phyloP scores from a whole-genome alignment of 2,797 vertebrate species.

The Rhinichthys osculus region DNA sequence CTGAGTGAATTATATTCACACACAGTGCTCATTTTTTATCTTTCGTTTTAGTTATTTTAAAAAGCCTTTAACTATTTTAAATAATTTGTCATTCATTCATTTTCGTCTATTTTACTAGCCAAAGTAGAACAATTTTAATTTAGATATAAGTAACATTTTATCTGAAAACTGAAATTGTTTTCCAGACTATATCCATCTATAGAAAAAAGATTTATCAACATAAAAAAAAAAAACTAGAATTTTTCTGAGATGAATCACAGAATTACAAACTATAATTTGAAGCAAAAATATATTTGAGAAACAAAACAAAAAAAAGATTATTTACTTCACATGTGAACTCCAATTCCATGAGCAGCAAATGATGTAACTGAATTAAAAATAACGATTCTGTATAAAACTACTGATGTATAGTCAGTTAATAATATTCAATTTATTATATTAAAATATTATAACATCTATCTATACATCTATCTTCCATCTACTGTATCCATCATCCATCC shows the following conservation, averaged over 20 bases:
- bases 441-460: background rate
- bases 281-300: background rate
- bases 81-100: background rate
- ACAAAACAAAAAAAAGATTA: too few species aligned
- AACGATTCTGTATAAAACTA: background rate
- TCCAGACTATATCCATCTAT: background rate
- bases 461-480: fast-evolving
- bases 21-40: background rate
- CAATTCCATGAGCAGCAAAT: background rate
- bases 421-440: background rate
- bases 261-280: too few species aligned
- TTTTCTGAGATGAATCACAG: background rate
- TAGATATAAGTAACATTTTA: background rate
- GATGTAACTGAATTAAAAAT: background rate
- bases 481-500: background rate
- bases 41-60: background rate
- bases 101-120: background rate
- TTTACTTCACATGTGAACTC: too few species aligned
- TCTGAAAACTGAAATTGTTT: too few species aligned
- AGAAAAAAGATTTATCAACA: background rate
- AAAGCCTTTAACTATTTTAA: background rate
- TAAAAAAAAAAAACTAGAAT: too few species aligned
- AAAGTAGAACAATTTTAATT: background rate
- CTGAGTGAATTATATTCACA: constrained; percentile 4
- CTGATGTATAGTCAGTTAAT: background rate